These are phyloP conservation scores for Dryobates pubescens DNA, from an alignment of 2,797 vertebrate genomes.

Conservation along the genomic window DNA sequence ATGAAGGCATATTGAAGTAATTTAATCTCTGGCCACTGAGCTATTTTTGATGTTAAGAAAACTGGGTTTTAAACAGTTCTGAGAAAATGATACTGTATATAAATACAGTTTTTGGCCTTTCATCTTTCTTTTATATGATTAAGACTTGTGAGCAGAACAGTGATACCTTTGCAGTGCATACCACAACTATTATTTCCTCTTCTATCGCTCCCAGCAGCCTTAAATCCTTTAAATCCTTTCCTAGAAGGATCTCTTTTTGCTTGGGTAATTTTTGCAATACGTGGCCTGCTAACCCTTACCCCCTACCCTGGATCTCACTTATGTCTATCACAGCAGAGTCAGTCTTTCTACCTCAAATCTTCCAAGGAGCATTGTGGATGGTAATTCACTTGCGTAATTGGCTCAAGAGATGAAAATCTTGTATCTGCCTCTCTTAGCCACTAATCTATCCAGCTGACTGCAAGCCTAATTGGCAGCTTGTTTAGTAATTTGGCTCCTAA, in stretches of 20 bases:
- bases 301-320: slow-evolving; percentile 64
- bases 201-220: slow-evolving; percentile 59
- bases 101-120: slow-evolving; percentile 43
- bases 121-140: slow-evolving; percentile 66
- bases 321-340: slow-evolving; percentile 71
- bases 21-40: background rate
- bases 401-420: slow-evolving; percentile 87
- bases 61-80: slow-evolving; percentile 32
- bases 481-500: slow-evolving; percentile 88
- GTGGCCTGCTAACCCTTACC: slow-evolving; percentile 64
- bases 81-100: slow-evolving; percentile 39
- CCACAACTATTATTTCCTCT: slow-evolving; percentile 68
- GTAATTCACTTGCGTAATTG: slow-evolving; percentile 86
- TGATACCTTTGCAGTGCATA: slow-evolving; percentile 40
- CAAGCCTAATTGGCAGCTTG: slow-evolving; percentile 88
- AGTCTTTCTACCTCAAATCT: slow-evolving; percentile 75
- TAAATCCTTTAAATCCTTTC: slow-evolving; percentile 77
- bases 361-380: slow-evolving; percentile 76
- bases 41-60: slow-evolving; percentile 49
- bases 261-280: slow-evolving; percentile 64
- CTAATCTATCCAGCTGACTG: slow-evolving; percentile 89
- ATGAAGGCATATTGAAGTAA: slow-evolving; percentile 1
- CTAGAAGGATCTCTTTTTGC: slow-evolving; percentile 70
- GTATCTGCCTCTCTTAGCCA: slow-evolving; percentile 80
- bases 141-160: slow-evolving; percentile 52